phyloP scores from a whole-genome alignment of 2,113 vertebrate genomes.

The Micronycteris hirsuta region DNA sequence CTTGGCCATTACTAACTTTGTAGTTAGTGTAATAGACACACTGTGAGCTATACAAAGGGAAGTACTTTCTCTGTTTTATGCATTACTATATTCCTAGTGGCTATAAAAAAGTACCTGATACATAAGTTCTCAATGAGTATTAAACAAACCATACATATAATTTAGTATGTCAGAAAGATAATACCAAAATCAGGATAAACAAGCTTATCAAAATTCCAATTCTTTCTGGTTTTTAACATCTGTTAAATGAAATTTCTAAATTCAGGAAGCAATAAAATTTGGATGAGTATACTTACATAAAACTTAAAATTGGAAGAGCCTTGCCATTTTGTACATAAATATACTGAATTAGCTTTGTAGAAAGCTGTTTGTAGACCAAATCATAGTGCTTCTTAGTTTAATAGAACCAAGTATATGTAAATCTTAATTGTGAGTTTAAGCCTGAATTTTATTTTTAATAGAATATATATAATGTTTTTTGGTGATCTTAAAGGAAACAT shows the following conservation, averaged over 20 bases:
- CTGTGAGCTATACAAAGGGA: not conserved
- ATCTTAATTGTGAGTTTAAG: not conserved
- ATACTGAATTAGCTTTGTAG: not conserved
- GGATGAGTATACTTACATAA: not conserved
- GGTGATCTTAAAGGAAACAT: not conserved
- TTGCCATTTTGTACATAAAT: not conserved
- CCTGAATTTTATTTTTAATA: not conserved
- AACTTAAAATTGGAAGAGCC: not conserved
- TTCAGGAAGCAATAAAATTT: slow-evolving; percentile 8
- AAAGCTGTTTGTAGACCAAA: not conserved
- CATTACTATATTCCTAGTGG: not conserved
- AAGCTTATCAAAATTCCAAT: not conserved
- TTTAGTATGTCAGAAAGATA: not conserved
- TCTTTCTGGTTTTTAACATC: not conserved
- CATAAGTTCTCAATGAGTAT: not conserved
- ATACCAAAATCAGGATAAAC: slow-evolving; percentile 13
- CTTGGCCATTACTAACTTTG: not conserved
- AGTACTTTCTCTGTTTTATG: not conserved
- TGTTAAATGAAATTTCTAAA: slow-evolving; percentile 1
- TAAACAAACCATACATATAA: not conserved
- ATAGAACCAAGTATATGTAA: not conserved
- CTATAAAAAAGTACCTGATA: not conserved
- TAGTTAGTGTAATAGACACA: not conserved
- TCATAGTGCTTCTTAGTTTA: slow-evolving; percentile 1
- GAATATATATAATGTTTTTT: not conserved